Base-by-base conservation (phyloP, 2,113 vertebrate species). In the Narcine bancroftii region DNA sequence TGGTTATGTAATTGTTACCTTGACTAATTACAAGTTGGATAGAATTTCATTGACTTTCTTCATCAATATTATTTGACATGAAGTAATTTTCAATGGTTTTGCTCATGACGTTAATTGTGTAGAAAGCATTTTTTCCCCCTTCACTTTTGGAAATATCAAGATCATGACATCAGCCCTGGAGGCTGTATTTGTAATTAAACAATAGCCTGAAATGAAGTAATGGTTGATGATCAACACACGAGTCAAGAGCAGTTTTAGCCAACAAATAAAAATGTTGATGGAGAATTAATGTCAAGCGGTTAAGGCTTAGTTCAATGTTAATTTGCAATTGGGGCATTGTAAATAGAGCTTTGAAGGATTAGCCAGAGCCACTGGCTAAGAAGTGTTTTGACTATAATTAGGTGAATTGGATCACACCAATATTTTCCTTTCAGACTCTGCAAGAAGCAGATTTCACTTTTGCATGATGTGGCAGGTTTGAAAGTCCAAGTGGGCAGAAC, bases 171-270 rank as follows among this genome's bases (percentile, higher is more conserved):
- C 79, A 53, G 3, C 47, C 10, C 81, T 60, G 53, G 79, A 33
- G 53, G 13, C 56, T 56, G 50, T n/a, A n/a, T 87, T 85, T 85
- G 50, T 63, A 87, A 87, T 63, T 87, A 60, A 87, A 29, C 60
- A 56, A 60, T n/a, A 9, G 26, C 33, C 15, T 60, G 53, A 63
- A 19, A 50, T 60, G 53, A 87, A n/a, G 53, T n/a, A 63, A 85
- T n/a, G 21, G 50, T 85, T 85, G 33, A 36, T 87, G 81, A 63
- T 87, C 60, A 60, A 87, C 56, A 60, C n/a, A 36, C 60, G 53
- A 60, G n/a, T 36, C 53, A 60, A 60, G 33, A 36, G n/a, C 53
- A 87, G 81, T 36, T 85, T 85, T 87, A 60, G 50, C n/a, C 53
- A 36, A 87, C 6, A 87, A 36, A 21, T 87, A 87, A 87, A 87